Evolutionary conservation across 1,140 invertebrate species (phyloP).

Genomic region (Ridgeia piscesae): DNA sequence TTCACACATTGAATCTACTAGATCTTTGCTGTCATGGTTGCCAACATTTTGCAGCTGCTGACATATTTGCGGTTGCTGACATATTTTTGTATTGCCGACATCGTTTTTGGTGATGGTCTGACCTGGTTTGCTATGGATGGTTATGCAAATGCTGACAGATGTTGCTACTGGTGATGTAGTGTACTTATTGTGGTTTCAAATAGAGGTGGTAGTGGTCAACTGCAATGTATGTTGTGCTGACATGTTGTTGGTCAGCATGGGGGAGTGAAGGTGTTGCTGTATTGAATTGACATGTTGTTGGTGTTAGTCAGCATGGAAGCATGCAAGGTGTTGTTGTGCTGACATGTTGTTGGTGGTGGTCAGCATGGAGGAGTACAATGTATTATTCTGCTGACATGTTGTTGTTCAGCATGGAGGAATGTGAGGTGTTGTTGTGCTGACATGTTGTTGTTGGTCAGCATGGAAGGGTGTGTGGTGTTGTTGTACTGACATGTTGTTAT

Average conservation of each 20-base stretch:
- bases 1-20: background rate
- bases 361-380: background rate
- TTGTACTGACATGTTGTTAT: background rate
- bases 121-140: too few species aligned
- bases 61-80: background rate
- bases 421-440: background rate
- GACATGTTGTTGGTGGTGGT: background rate
- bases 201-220: too few species aligned
- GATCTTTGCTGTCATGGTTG: background rate
- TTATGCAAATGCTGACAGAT: background rate
- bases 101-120: background rate
- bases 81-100: background rate
- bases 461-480: background rate
- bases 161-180: background rate
- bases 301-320: too few species aligned
- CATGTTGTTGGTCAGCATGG: too few species aligned
- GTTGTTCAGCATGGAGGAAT: background rate
- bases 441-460: background rate
- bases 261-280: too few species aligned
- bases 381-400: background rate
- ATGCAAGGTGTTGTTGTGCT: background rate
- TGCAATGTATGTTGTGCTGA: too few species aligned
- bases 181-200: too few species aligned
- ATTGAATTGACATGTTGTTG: too few species aligned
- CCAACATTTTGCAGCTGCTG: background rate